Base-by-base conservation (phyloP, 2,888 invertebrate species). In the Cheilosia impressa region DNA sequence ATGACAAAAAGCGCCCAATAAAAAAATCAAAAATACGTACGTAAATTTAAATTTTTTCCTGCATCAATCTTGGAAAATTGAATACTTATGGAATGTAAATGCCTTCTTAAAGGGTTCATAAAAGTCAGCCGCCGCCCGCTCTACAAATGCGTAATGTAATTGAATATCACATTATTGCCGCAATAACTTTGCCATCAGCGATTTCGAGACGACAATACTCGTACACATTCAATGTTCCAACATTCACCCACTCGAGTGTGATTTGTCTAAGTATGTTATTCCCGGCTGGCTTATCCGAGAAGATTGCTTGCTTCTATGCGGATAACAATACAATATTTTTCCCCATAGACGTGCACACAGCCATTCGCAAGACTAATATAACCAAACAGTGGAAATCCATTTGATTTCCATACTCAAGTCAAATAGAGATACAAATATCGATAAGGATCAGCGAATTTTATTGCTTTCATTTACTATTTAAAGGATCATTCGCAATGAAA, bases 381-480 rank as follows among this genome's bases (percentile, higher is more conserved):
- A 45, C 41, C 63, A 62, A 66, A 62, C 60, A 47, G 17, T 69
- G 31, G 78, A 57, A 79, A 71, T 71, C 69, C 55, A 80, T 71
- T 80, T 57, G 76, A 80, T 85, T 80, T 85, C 72, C 85, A 80
- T 80, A 79, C 60, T 65, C 71, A 22, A 57, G n/a, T 6, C 65
- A 60, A 72, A 76, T 71, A 65, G 79, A 75, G 65, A 68, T 71
- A 66, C 55, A n/a, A 71, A 55, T 78, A 71, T 71, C 71, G 80
- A 84, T 57, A 83, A 75, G 78, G 76, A 80, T 79, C 75, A 80
- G 65, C 62, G 68, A 80, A 47, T 80, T 85, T 80, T 80, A 85
- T 85, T 76, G 85, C 85, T 71, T 85, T 76, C 85, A 80, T 79
- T 85, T 80, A 85, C 80, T 85, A 85, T 80, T 85, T 85, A 85